Percentiles rank a stretch among this genome's conserved stretches.
These are phyloP conservation scores for Pyrgilauda ruficollis DNA, from an alignment of 2,113 vertebrate species.

Conservation along the genomic window DNA sequence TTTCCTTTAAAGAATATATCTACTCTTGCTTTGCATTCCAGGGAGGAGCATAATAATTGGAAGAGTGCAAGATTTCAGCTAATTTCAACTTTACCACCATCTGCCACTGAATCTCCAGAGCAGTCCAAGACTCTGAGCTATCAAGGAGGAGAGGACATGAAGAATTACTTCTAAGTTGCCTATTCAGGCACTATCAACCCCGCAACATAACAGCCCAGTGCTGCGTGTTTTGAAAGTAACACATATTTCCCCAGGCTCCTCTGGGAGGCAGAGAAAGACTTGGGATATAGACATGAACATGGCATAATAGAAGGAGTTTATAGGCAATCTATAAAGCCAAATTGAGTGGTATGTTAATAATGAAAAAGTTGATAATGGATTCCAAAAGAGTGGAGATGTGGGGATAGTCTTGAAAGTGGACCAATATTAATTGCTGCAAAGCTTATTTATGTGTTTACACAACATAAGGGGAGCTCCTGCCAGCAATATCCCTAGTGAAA, in stretches of 20 bases:
- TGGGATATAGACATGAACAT: neutral
- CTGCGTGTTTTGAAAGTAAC: neutral
- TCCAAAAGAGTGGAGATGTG: conserved; percentile 11
- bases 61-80: conserved; percentile 11
- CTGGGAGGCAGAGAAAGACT: conserved; percentile 2
- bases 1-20: neutral
- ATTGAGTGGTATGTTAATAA: conserved; percentile 44
- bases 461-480: neutral
- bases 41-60: neutral
- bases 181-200: neutral
- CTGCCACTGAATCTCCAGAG: conserved; percentile 29
- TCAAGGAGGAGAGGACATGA: conserved; percentile 6
- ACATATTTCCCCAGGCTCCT: neutral
- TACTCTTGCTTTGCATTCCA: neutral
- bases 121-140: neutral
- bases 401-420: conserved; percentile 41
- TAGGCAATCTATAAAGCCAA: conserved; percentile 1
- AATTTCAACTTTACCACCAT: conserved; percentile 44
- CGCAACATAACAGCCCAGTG: neutral
- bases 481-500: conserved; percentile 36
- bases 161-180: conserved; percentile 9
- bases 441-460: conserved; percentile 47
- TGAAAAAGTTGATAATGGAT: conserved; percentile 51
- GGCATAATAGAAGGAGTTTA: neutral
- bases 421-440: conserved; percentile 48